Conservation (phyloP, 2,888 invertebrate genomes). For the Lapara coniferarum region DNA sequence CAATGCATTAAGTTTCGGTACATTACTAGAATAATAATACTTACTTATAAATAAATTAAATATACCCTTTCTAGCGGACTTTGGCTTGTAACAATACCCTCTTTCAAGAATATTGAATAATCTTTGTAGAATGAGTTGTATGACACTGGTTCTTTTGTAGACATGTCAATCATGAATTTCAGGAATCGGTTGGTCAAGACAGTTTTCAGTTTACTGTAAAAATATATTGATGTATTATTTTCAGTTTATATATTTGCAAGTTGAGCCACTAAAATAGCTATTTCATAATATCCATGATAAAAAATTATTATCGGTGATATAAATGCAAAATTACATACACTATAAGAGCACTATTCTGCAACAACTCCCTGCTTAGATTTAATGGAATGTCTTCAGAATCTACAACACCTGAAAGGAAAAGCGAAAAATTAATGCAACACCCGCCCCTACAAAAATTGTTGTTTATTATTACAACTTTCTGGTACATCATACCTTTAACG, state of each 20-base stretch:
- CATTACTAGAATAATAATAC: constrained; percentile 6
- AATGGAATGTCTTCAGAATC: constrained; percentile 99
- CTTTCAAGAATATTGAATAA: constrained; percentile 96
- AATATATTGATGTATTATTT: constrained; percentile 12
- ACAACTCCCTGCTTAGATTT: constrained; percentile 96
- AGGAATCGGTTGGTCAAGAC: constrained; percentile 93
- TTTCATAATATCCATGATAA: neutral
- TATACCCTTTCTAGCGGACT: constrained; percentile 91
- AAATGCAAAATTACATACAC: constrained; percentile 77
- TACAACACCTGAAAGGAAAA: constrained; percentile 88
- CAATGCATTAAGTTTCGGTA: neutral
- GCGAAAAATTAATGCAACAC: neutral
- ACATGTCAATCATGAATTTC: constrained; percentile 92
- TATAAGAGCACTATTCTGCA: constrained; percentile 97
- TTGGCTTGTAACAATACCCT: constrained; percentile 94
- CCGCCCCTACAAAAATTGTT: no score
- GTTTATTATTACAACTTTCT: neutral
- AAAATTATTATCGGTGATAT: constrained; percentile 7
- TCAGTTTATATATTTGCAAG: no score
- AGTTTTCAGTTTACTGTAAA: constrained; percentile 88
- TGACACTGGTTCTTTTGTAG: constrained; percentile 91
- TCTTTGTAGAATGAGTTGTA: constrained; percentile 95
- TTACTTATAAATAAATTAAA: constrained; percentile 20
- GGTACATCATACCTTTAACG: constrained; percentile 87
- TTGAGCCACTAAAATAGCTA: neutral